Evolutionary conservation across 2,797 vertebrate genomes (phyloP).

Genomic region (Enoplosus armatus): DNA sequence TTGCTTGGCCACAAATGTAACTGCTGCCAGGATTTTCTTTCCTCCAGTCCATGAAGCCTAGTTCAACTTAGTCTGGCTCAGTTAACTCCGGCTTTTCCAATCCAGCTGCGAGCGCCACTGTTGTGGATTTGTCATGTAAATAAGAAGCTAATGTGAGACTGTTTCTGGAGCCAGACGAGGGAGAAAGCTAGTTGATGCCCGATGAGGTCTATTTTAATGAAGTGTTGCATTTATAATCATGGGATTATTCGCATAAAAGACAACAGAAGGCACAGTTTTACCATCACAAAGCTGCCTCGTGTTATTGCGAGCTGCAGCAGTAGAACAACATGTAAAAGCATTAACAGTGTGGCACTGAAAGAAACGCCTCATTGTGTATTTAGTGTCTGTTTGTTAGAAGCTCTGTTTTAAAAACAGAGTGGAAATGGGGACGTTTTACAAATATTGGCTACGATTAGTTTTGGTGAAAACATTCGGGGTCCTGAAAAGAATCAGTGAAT

Average conservation of each 20-base stretch:
- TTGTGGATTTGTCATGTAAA: neutral
- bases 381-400: too few relatives aligned
- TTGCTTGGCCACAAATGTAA: neutral
- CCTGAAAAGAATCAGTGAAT: neutral
- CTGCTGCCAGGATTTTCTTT: neutral
- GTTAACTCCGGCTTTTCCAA: neutral
- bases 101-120: neutral
- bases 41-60: neutral
- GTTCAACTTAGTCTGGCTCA: neutral
- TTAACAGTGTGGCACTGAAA: too few relatives aligned
- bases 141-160: neutral
- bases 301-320: too few relatives aligned
- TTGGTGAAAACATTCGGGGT: neutral
- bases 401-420: too few relatives aligned
- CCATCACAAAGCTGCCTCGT: too few relatives aligned
- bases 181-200: too few relatives aligned
- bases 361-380: too few relatives aligned
- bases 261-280: neutral
- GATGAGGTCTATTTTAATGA: neutral
- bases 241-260: neutral
- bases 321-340: too few relatives aligned
- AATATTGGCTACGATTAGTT: neutral
- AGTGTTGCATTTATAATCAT: neutral
- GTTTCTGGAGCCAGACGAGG: too few relatives aligned
- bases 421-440: too few relatives aligned